Evolutionary conservation across 2,797 vertebrate genomes (phyloP).

Genomic region (Catamblyrhynchus diadema): DNA sequence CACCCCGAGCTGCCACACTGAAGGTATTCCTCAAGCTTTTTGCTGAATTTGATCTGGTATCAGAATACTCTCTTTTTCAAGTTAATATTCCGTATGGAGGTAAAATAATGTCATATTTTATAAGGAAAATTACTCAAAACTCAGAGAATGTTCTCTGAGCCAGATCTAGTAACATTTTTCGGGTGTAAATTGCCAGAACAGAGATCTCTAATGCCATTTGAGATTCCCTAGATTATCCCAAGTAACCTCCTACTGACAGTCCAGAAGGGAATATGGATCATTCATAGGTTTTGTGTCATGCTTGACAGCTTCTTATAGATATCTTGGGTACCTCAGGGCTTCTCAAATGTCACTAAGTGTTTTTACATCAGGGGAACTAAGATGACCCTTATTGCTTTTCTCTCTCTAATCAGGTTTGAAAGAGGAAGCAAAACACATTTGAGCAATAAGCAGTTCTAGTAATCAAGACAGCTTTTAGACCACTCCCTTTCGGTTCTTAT

Average conservation of each 20-base stretch:
- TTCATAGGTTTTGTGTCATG: background rate
- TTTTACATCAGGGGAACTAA: background rate
- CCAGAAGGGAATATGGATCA: background rate
- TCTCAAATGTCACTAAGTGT: background rate
- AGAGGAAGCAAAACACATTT: background rate
- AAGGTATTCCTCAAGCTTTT: background rate
- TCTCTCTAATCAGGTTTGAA: background rate
- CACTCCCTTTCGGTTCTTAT: background rate
- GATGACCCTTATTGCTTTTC: background rate
- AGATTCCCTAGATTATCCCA: background rate
- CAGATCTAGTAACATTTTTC: background rate
- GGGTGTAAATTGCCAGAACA: background rate
- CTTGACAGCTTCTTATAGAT: background rate
- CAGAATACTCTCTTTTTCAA: background rate
- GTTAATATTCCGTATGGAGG: background rate
- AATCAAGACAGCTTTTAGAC: background rate
- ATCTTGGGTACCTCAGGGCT: background rate
- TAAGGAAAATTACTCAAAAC: background rate
- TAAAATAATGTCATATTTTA: background rate
- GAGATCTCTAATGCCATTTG: background rate
- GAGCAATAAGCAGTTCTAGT: background rate
- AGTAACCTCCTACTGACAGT: background rate
- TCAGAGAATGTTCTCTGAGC: background rate
- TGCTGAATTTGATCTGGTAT: background rate
- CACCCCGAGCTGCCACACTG: rapidly evolving